These are phyloP conservation scores for Drosophila atripex DNA, from an alignment of 2,888 invertebrate species.

Conservation along the genomic window DNA sequence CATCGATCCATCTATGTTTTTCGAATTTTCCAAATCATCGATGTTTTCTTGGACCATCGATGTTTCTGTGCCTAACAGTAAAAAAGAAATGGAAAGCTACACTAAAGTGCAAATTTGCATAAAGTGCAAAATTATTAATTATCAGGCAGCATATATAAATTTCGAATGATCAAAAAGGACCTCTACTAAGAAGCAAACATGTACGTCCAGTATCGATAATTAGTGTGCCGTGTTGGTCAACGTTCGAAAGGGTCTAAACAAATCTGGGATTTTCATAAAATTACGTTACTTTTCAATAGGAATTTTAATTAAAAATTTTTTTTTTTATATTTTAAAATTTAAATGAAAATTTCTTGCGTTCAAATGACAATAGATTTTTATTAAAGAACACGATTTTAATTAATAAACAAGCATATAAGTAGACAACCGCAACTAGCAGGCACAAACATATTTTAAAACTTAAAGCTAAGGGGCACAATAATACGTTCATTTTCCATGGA, in stretches of 20 bases:
- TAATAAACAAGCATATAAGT: conserved; percentile 7
- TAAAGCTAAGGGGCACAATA: conserved; percentile 78
- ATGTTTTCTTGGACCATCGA: no score
- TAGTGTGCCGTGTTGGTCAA: not conserved
- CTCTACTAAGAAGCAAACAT: no score
- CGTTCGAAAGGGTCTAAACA: not conserved
- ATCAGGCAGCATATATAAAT: no score
- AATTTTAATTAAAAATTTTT: not conserved
- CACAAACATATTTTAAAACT: conserved; percentile 37
- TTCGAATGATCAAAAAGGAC: no score
- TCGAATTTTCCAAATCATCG: no score
- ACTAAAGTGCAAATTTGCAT: no score
- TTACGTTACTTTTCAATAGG: not conserved
- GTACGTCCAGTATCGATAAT: not conserved
- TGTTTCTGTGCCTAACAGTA: no score
- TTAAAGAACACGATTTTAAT: conserved; percentile 3
- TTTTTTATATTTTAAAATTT: not conserved
- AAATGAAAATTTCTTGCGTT: not conserved
- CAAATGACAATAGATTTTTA: not conserved
- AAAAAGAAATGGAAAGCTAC: no score
- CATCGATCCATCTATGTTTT: no score
- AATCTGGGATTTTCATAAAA: not conserved
- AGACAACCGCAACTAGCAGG: conserved; percentile 9
- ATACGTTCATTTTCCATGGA: conserved; percentile 81
- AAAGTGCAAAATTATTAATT: no score